Evolutionary conservation across 2,113 vertebrate species (phyloP).

Genomic region (Oncorhynchus clarkii): DNA sequence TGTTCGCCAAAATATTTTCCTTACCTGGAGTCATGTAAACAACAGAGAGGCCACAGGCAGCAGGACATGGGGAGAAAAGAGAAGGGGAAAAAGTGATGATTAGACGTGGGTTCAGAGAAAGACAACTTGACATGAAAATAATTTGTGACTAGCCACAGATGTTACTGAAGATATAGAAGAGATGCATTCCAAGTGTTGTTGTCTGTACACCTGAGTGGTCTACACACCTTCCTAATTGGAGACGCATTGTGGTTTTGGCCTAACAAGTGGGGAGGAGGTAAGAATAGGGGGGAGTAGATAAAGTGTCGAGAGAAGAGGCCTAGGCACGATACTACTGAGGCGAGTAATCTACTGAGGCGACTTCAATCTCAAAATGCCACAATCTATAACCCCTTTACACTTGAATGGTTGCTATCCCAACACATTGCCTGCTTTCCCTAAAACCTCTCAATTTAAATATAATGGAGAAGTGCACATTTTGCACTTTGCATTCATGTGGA

Average conservation of each 20-base stretch:
- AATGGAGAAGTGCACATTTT: not conserved
- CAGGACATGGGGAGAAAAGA: slow-evolving; percentile 12
- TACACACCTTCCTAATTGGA: not conserved
- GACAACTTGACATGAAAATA: not conserved
- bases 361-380: slow-evolving; percentile 32
- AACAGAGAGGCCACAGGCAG: slow-evolving; percentile 16
- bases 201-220: not conserved
- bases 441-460: not conserved
- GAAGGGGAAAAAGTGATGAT: slow-evolving; percentile 35
- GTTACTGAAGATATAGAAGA: not conserved
- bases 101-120: not conserved
- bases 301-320: not conserved
- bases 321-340: slow-evolving; percentile 5
- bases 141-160: not conserved
- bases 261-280: too few relatives aligned
- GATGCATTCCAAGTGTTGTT: not conserved
- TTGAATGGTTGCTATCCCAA: slow-evolving; percentile 1
- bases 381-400: slow-evolving; percentile 5
- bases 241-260: not conserved
- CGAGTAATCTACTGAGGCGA: slow-evolving; percentile 11
- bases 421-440: not conserved
- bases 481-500: not conserved
- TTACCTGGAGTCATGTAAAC: slow-evolving; percentile 58
- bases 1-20: slow-evolving; percentile 10
- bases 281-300: not conserved